These are phyloP conservation scores for Thoracochromis brauschi DNA, from an alignment of 2,113 vertebrate species.

Conservation along the genomic window DNA sequence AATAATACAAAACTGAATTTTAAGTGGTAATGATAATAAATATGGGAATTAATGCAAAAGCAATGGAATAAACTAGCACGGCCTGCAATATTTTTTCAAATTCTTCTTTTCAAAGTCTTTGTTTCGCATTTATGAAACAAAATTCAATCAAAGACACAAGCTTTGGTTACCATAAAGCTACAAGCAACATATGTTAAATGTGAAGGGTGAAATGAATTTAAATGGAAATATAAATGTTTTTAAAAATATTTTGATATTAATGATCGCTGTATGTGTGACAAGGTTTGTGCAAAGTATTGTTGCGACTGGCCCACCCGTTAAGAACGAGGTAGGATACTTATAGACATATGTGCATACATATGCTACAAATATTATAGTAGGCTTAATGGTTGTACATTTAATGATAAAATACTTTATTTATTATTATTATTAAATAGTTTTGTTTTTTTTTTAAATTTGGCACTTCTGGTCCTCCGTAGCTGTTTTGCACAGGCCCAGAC, in stretches of 20 bases:
- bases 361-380: neutral
- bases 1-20: neutral
- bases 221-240: neutral
- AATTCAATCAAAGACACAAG: neutral
- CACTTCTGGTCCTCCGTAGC: fast-evolving
- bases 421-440: neutral
- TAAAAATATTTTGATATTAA: neutral
- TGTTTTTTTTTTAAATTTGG: fast-evolving
- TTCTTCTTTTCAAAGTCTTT: neutral
- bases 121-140: neutral
- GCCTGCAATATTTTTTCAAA: neutral
- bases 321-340: neutral
- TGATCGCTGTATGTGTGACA: neutral
- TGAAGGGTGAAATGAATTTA: neutral
- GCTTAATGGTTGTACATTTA: neutral
- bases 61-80: neutral
- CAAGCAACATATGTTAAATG: neutral
- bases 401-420: neutral
- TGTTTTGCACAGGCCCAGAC: neutral
- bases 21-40: neutral
- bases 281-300: neutral
- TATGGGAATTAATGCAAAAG: neutral
- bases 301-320: neutral
- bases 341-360: neutral
- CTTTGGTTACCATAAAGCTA: neutral